phyloP scores from a whole-genome alignment of 2,797 vertebrate genomes.

The Gymnoscopelus microlampas region DNA sequence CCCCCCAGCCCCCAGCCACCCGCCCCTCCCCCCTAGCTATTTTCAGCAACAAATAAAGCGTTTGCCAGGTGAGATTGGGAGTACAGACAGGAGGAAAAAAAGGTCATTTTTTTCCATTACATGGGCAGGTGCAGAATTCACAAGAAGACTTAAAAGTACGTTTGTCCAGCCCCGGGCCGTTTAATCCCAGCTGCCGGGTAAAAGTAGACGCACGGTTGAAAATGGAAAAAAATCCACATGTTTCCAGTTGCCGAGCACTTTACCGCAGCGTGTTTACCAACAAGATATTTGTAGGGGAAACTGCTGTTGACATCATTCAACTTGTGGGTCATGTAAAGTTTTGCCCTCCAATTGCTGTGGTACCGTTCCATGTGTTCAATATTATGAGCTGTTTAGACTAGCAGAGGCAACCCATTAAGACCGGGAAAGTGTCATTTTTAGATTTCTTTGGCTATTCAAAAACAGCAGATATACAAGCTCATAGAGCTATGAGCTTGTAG shows the following conservation, averaged over 20 bases:
- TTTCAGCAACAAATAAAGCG: not conserved
- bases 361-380: no score
- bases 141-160: not conserved
- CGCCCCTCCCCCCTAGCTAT: no score
- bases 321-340: no score
- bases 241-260: slow-evolving; percentile 12
- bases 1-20: no score
- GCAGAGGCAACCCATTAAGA: no score
- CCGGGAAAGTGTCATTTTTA: no score
- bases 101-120: not conserved
- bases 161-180: not conserved
- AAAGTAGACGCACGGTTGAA: not conserved
- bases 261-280: slow-evolving; percentile 3
- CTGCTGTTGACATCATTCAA: slow-evolving; percentile 13
- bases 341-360: no score
- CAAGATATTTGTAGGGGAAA: not conserved
- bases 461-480: no score
- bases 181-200: not conserved
- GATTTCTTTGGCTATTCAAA: no score
- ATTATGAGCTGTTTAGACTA: no score
- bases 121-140: not conserved
- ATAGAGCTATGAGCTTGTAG: no score
- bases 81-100: slow-evolving; percentile 13
- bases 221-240: slow-evolving; percentile 22
- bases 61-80: slow-evolving; percentile 22